Evolutionary conservation across 2,888 invertebrate genomes (phyloP), one percentile per base, ranked within the genome.

Genomic region (Lithodes maja): DNA sequence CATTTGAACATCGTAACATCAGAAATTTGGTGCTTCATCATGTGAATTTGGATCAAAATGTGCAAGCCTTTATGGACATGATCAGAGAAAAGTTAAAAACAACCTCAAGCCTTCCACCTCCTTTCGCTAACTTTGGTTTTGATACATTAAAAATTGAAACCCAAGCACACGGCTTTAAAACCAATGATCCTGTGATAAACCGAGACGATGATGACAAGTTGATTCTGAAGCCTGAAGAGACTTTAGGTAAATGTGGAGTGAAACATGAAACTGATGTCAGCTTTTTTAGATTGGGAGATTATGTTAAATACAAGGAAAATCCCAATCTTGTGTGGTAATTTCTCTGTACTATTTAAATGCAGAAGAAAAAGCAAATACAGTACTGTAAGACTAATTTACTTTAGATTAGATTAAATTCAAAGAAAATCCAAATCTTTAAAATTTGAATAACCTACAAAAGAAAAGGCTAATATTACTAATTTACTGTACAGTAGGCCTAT

Each of bases 191-290:
- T 2, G 93, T 93, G 3, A 93, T 94, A 54, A 93, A 93, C 85
- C 92, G 90, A 71, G 93, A 93, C n/a, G 92, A 93, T 87, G 93
- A 93, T 91, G 93, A 93, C 2, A 90, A 85, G 15, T 89, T 93
- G 3, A 92, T 93, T 3, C 82, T 93, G 17, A 92, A 92, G 75
- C 91, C 91, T 7, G 92, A 92, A 3, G 71, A 89, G 3, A 92
- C 92, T 15, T 91, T 93, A 33, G 68, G 69, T 12, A 92, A 93
- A 15, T 92, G 92, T 91, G 93, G 92, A 3, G 92, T 93, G 3
- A 93, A 92, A 61, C 92, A 93, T 92, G 93, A 93, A 92, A 93
- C 94, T 12, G 94, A 93, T 92, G 92, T 94, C 53, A 93, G 93
- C 3, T 93, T 93, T 91, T 94, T 94, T 92, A 93, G 92, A 71